These are phyloP conservation scores for Parasteatoda lunata DNA, from an alignment of 2,888 invertebrate genomes.

Conservation along the genomic window DNA sequence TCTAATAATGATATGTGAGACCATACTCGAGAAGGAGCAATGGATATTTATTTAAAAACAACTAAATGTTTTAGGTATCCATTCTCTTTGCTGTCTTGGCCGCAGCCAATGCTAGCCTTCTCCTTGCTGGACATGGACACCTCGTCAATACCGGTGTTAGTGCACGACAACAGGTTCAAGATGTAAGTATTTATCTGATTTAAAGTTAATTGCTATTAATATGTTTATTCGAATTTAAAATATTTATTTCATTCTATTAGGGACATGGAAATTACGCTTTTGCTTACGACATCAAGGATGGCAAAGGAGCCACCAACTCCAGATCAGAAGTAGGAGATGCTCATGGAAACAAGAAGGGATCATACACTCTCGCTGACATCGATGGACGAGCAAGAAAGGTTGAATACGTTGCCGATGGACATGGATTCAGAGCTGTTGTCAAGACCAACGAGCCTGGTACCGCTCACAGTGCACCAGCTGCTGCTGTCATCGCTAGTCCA, in stretches of 20 bases:
- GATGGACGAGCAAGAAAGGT: conserved; percentile 64
- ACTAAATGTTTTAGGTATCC: conserved; percentile 3
- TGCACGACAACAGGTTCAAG: conserved; percentile 7
- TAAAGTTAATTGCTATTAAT: not conserved
- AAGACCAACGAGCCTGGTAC: conserved; percentile 61
- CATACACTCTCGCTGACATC: conserved; percentile 66
- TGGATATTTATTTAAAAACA: too few species aligned
- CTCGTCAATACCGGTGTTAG: conserved; percentile 29
- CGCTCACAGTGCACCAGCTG: conserved; percentile 44
- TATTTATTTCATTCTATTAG: not conserved
- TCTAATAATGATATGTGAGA: too few species aligned
- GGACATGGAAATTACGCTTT: conserved; percentile 27
- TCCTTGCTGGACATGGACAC: conserved; percentile 12
- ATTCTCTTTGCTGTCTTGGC: conserved; percentile 29
- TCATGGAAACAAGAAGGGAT: conserved; percentile 64
- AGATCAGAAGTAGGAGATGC: conserved; percentile 65
- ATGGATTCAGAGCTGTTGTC: conserved; percentile 43
- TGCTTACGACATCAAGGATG: conserved; percentile 24
- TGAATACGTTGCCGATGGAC: conserved; percentile 61
- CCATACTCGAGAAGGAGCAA: too few species aligned
- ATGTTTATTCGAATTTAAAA: not conserved
- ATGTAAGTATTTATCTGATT: conserved; percentile 16
- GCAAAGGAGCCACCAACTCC: conserved; percentile 61
- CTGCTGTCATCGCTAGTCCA: conserved; percentile 14
- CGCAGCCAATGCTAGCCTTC: conserved; percentile 13